These are phyloP conservation scores for Dryoscopus gambensis DNA, from an alignment of 2,113 vertebrate species.

Conservation along the genomic window DNA sequence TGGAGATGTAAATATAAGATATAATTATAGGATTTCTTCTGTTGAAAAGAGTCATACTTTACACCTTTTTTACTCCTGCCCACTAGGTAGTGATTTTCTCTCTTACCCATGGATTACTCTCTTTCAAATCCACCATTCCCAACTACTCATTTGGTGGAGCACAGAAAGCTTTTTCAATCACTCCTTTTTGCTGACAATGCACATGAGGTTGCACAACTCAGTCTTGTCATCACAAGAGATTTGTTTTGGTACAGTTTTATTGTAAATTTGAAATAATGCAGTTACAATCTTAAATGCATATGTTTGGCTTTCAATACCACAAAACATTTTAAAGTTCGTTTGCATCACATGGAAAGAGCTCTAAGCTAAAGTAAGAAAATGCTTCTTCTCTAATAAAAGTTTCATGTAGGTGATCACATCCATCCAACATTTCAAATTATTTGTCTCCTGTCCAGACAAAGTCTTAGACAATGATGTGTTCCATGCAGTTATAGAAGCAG, in stretches of 20 bases:
- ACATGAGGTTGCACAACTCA: neutral
- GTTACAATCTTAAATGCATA: neutral
- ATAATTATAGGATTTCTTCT: neutral
- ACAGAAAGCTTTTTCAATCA: neutral
- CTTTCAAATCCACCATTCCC: neutral
- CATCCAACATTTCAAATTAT: neutral
- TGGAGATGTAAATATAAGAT: neutral
- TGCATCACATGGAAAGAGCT: neutral
- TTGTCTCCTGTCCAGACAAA: neutral
- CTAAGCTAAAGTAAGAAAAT: neutral
- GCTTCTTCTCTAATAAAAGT: neutral
- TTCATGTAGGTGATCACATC: neutral
- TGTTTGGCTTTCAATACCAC: constrained; percentile 3
- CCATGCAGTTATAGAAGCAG: neutral
- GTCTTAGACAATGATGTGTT: neutral
- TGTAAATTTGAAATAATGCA: neutral
- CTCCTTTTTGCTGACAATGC: neutral
- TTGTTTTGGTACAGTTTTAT: neutral
- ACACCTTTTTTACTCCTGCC: constrained; percentile 4
- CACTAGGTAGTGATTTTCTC: constrained; percentile 20
- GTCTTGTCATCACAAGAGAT: neutral
- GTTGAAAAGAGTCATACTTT: neutral
- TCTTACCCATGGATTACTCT: neutral
- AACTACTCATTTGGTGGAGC: constrained; percentile 53
- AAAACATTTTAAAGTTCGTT: neutral